Evolutionary conservation across 2,113 vertebrate species (phyloP), one percentile per base, ranked within the genome.

Genomic region (Melozone crissalis): DNA sequence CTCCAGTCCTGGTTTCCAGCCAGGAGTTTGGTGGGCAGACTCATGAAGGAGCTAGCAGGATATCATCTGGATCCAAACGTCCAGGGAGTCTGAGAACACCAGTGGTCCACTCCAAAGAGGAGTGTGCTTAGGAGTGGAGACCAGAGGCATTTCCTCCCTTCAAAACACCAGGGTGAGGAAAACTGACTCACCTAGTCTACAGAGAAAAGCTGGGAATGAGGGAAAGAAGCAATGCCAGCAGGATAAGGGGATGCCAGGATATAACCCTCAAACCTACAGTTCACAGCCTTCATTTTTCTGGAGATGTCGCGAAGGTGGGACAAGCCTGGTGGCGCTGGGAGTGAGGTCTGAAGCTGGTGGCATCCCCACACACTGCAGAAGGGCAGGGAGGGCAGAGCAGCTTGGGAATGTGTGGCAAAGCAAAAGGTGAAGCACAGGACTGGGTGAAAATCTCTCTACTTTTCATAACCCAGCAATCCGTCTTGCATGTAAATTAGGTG

Each of bases 401-500:
- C 65, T 63, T 41, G 75, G 33, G 43, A 90, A 44, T 18, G 5
- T 5, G 24, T 2, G 3, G 37, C 73, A 52, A 69, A 87, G 80
- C 73, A 81, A 91, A 73, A 94, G 84, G 89, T 84, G 91, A 96
- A 63, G 58, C 7, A 2, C 73, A 71, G 82, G 85, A 74, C 68
- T 84, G 80, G 52, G 10, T 78, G 89, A 80, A 94, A 94, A 75
- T 33, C 52, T 51, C 62, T 89, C 77, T 63, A 9, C 65, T 92
- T 96, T 90, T 68, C 90, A 59, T 81, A 94, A 71, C 61, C 61
- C 44, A 71, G 3, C 23, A 92, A 83, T 67, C 19, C 0, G 0
- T 78, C 73, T 77, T 84, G 76, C 82, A 90, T 91, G 95, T 87
- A 95, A 94, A 92, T 91, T 6, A 91, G 49, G 69, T 61, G 80